Evolutionary conservation across 2,888 invertebrate species (phyloP), one percentile per base, ranked within the genome.

Genomic region (Calliphora vomitoria): DNA sequence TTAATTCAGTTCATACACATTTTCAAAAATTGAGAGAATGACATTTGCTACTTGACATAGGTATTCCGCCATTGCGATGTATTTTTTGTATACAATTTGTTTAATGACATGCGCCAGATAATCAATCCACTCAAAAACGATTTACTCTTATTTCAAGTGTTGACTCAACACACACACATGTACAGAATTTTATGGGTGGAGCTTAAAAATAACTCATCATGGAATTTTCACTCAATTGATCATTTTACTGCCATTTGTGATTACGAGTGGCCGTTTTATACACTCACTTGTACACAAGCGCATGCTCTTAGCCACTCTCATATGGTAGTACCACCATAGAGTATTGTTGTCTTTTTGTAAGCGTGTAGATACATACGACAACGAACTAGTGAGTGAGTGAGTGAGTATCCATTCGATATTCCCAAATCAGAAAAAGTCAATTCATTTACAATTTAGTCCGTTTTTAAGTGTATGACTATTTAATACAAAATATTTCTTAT

Each of bases 41-140:
- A 18, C 71, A 18, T 35, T 53, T 53, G 35, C n/a, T 15, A 18
- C 47, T 62, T 20, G 8, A 50, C 11, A 62, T 35, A n/a, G n/a
- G n/a, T n/a, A 75, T 47, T 62, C 75, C 75, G 75, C 75, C 75
- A 75, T 75, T 75, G 75, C 41, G 13, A 75, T 44, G 11, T 18
- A 75, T 62, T 20, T 72, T 35, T 55, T 55, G 5, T 20, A 35
- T 4, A 55, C 38, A 38, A 55, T 11, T 75, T 47, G 35, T 60
- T 47, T n/a, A 4, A 18, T 8, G 18, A n/a, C 75, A 75, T 75
- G 75, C 75, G 75, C 75, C 13, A 25, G 11, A 38, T 50, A 18
- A n/a, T 18, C 15, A 47, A 50, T 35, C 15, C 13, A 62, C 44
- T 60, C 44, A 20, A 58, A 15, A 60, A 35, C 15, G 5, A 3